Conservation (phyloP, 2,888 invertebrate species). For the Timema cristinae region DNA sequence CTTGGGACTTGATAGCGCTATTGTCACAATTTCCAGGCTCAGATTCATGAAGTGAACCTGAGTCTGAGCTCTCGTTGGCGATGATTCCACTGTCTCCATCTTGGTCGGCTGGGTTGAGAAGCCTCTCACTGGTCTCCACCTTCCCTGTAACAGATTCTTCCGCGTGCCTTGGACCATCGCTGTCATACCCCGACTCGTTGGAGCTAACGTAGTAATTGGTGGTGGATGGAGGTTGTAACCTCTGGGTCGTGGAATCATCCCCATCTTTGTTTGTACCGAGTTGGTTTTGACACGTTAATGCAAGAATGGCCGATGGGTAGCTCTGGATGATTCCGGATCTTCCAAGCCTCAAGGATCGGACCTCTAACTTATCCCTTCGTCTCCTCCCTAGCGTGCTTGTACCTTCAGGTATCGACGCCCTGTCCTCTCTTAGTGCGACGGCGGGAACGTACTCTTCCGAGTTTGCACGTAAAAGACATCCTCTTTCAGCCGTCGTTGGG, state of each 20-base stretch:
- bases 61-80: conserved; percentile 37
- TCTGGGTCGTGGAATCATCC: conserved; percentile 14
- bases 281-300: conserved; percentile 24
- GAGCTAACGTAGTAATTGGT: conserved; percentile 64
- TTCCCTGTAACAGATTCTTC: conserved; percentile 29
- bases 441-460: conserved; percentile 57
- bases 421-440: conserved; percentile 30
- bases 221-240: conserved; percentile 26
- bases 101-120: conserved; percentile 43
- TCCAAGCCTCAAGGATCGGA: conserved; percentile 15
- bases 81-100: conserved; percentile 39
- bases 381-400: conserved; percentile 43
- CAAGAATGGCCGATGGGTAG: background rate
- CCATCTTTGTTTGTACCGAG: background rate
- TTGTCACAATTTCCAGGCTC: conserved; percentile 40
- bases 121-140: conserved; percentile 30
- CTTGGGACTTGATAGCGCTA: background rate
- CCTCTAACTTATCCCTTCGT: conserved; percentile 24
- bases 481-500: conserved; percentile 14
- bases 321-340: too few relatives aligned
- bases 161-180: conserved; percentile 56
- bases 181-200: conserved; percentile 79
- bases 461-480: conserved; percentile 50
- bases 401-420: conserved; percentile 39
- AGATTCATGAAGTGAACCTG: conserved; percentile 43